Conservation (phyloP, 2,113 vertebrate genomes). For the Seriola aureovittata region DNA sequence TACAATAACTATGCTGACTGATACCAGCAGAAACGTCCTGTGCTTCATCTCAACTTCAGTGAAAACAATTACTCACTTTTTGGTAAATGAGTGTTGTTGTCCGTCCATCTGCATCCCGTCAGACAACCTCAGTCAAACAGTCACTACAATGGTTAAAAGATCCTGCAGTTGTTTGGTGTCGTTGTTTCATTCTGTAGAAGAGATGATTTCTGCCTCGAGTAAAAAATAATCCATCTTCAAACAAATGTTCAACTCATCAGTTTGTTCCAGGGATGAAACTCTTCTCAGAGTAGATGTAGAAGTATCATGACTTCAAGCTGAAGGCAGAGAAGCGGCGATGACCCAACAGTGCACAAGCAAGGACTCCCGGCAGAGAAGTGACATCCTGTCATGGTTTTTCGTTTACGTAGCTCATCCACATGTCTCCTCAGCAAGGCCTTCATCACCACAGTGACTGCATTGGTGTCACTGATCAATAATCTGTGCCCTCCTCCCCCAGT, state of each 20-base stretch:
- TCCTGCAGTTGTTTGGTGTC: background rate
- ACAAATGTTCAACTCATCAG: background rate
- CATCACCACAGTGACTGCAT: constrained; percentile 32
- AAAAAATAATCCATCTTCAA: constrained; percentile 16
- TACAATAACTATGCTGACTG: background rate
- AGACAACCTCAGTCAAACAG: background rate
- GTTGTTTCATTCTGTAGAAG: constrained; percentile 20
- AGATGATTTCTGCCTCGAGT: background rate
- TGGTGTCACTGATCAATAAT: constrained; percentile 33
- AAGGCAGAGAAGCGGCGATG: constrained; percentile 2
- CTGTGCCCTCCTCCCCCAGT: constrained; percentile 34
- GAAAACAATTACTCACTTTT: constrained; percentile 52
- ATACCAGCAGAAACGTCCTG: background rate
- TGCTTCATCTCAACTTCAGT: constrained; percentile 6
- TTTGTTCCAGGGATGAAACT: background rate
- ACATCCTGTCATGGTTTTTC: background rate
- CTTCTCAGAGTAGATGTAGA: background rate
- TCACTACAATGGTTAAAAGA: background rate
- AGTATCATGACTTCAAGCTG: constrained; percentile 14
- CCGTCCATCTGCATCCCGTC: constrained; percentile 34
- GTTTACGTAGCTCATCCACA: background rate
- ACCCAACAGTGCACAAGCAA: background rate
- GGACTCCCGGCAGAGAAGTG: background rate
- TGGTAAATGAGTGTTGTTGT: background rate
- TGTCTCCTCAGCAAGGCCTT: background rate